Conservation (phyloP, 2,888 invertebrate species). For the Aspidiotus rigidus region DNA sequence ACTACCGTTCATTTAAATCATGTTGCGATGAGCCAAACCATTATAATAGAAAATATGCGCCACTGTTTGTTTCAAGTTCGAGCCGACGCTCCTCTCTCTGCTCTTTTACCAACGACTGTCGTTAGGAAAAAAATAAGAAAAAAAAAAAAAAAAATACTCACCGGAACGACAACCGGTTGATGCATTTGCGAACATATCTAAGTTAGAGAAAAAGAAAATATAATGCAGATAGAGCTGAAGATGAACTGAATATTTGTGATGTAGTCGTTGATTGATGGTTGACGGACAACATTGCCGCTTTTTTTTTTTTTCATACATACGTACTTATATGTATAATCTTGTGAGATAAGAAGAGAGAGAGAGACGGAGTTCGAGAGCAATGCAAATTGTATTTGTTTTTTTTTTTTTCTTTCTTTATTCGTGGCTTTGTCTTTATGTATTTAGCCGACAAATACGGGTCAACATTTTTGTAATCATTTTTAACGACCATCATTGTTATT, state of each 20-base stretch:
- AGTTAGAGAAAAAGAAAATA: slow-evolving; percentile 23
- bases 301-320: slow-evolving; percentile 12
- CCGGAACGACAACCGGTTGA: slow-evolving; percentile 28
- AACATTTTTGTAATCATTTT: slow-evolving; percentile 33
- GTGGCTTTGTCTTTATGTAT: slow-evolving; percentile 32
- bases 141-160: not conserved
- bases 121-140: not conserved
- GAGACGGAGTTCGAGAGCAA: slow-evolving; percentile 20
- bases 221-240: slow-evolving; percentile 28
- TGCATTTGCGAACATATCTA: slow-evolving; percentile 30
- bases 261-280: slow-evolving; percentile 33
- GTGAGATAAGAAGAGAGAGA: slow-evolving; percentile 9
- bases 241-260: slow-evolving; percentile 33
- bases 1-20: slow-evolving; percentile 30
- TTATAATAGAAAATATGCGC: slow-evolving; percentile 34
- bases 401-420: slow-evolving; percentile 5
- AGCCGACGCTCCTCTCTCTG: slow-evolving; percentile 23
- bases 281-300: slow-evolving; percentile 32
- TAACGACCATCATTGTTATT: slow-evolving; percentile 30
- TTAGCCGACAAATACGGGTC: slow-evolving; percentile 33
- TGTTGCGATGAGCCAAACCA: slow-evolving; percentile 32
- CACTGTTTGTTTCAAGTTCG: slow-evolving; percentile 30
- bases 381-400: slow-evolving; percentile 34
- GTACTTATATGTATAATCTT: not conserved
- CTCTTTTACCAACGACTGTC: slow-evolving; percentile 1